Evolutionary conservation across 2,113 vertebrate species (phyloP), one percentile per base, ranked within the genome.

Genomic region (Peucedramus taeniatus): DNA sequence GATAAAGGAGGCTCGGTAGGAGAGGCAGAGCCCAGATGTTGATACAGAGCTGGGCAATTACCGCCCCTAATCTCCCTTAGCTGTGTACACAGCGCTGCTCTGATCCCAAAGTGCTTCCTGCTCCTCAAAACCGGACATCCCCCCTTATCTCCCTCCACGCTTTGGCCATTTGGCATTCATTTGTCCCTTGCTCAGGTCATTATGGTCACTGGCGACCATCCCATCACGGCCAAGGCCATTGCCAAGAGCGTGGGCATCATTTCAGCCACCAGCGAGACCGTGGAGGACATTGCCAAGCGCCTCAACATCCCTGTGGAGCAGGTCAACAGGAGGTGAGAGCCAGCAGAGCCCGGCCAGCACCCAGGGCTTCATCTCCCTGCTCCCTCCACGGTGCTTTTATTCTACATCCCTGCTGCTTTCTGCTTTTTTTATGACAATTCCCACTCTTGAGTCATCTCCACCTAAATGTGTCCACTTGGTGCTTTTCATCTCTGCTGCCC

Each of bases 141-240:
- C n/a, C 19, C 82, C 44, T 56, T 10, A 26, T 40, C 57, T 39
- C 42, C 9, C n/a, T 40, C 14, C 1, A 5, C 8, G 47, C 7
- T 22, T 31, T 0, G 3, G 4, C 14, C 11, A 4, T 64, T 64
- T 66, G 68, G 95, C 63, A 49, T 79, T 59, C 27, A 5, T 7
- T 77, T 95, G 42, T 94, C 31, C 78, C 44, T 75, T 60, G 45
- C 88, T 16, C 72, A 98, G 98, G 98, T 98, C 76, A 98, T 98
- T 40, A 98, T 98, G 98, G 98, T 98, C 53, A 98, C 98, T 45
- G 98, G 98, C 0, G 98, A 98, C 74, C 98, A 98, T 8, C 98
- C 98, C 30, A 98, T 98, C 94, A 98, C 98, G 1, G 98, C 98
- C 18, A 98, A 98, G 88, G 98, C 98, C 61, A 98, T 98, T 28